These are phyloP conservation scores for Zaprionus gabonicus DNA, from an alignment of 1,140 invertebrate genomes.

Conservation along the genomic window DNA sequence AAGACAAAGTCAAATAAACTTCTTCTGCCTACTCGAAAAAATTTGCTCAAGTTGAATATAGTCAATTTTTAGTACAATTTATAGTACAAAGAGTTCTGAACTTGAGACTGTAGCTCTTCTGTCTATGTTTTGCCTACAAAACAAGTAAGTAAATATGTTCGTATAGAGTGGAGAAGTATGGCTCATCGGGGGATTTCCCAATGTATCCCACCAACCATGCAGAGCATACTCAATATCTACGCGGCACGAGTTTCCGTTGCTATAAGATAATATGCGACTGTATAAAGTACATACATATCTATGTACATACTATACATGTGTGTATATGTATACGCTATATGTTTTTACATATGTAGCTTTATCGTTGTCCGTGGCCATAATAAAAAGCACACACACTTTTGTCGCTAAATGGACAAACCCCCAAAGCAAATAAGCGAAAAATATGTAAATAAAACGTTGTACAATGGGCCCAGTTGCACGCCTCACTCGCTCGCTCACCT, in stretches of 20 bases:
- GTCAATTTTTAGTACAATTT: too few species aligned
- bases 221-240: constrained; percentile 36
- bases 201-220: not conserved
- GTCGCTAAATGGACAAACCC: constrained; percentile 65
- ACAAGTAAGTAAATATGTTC: not conserved
- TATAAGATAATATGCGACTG: not conserved
- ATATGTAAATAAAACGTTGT: constrained; percentile 17
- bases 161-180: constrained; percentile 18
- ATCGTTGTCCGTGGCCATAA: constrained; percentile 15
- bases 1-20: too few species aligned
- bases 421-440: constrained; percentile 55
- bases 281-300: constrained; percentile 1
- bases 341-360: not conserved
- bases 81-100: not conserved
- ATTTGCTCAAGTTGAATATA: too few species aligned
- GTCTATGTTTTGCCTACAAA: not conserved
- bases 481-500: not conserved
- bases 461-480: constrained; percentile 6
- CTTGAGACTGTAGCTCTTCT: not conserved
- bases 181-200: constrained; percentile 45
- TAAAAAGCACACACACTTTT: constrained; percentile 33
- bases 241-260: constrained; percentile 32
- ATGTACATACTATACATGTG: not conserved
- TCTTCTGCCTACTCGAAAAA: not conserved
- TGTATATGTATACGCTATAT: not conserved